Evolutionary conservation across 2,113 vertebrate species (phyloP).

Genomic region (Megalops atlanticus): DNA sequence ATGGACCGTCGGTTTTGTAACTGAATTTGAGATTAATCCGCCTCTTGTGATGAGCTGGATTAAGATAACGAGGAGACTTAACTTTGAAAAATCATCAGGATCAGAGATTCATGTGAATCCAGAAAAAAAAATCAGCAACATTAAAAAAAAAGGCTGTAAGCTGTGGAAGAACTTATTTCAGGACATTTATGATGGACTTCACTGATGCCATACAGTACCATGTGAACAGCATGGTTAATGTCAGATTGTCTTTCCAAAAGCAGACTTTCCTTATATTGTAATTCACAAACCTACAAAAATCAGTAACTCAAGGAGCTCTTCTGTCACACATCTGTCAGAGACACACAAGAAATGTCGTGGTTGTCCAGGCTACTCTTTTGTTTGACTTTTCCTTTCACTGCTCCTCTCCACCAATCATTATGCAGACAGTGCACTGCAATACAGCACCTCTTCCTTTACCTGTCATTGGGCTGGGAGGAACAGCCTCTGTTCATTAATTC

Average conservation of each 20-base stretch:
- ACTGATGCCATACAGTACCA: background rate
- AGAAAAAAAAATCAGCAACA: too few species aligned
- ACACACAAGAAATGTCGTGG: background rate
- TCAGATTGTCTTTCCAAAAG: too few species aligned
- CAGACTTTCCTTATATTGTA: too few species aligned
- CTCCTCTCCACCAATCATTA: background rate
- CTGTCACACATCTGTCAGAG: background rate
- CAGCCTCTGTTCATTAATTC: background rate
- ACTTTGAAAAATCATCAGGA: background rate
- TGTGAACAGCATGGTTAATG: background rate
- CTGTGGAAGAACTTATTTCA: too few species aligned
- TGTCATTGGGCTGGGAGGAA: background rate
- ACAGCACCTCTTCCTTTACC: background rate
- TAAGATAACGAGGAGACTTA: background rate
- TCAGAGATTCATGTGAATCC: background rate
- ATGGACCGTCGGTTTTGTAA: too few species aligned
- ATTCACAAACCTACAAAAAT: background rate
- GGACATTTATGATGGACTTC: background rate
- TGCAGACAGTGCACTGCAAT: background rate
- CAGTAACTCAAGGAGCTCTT: background rate
- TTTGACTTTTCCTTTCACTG: too few species aligned
- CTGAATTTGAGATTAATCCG: background rate
- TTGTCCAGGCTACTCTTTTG: too few species aligned
- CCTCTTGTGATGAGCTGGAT: background rate
- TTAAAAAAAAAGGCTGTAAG: background rate